These are phyloP conservation scores for Drosophila azteca DNA, from an alignment of 1,140 invertebrate genomes.

Conservation along the genomic window DNA sequence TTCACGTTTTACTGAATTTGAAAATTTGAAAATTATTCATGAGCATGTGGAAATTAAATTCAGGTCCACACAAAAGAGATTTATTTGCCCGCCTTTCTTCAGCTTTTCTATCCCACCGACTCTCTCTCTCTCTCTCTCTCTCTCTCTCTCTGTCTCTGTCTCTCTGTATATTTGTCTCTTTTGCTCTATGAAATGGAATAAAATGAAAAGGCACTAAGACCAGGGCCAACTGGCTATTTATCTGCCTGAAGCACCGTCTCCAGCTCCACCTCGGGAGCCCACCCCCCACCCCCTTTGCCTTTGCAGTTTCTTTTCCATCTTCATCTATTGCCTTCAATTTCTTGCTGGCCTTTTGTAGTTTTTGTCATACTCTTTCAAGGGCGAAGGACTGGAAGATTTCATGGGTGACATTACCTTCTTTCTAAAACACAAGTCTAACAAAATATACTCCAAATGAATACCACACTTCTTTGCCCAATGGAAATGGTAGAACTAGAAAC, in stretches of 20 bases:
- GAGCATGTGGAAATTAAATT: conserved; percentile 83
- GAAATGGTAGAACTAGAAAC: no score
- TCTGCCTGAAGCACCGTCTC: conserved; percentile 65
- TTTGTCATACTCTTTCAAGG: conserved; percentile 15
- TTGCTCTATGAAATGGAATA: conserved; percentile 56
- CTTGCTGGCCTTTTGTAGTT: conserved; percentile 29
- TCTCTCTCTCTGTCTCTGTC: background rate
- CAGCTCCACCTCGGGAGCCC: conserved; percentile 43
- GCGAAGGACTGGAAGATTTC: no score
- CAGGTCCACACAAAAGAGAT: conserved; percentile 81
- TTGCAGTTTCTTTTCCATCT: conserved; percentile 17
- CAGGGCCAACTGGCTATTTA: conserved; percentile 70
- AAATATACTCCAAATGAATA: no score
- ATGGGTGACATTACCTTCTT: no score
- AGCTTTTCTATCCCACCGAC: background rate
- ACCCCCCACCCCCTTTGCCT: no score
- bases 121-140: background rate
- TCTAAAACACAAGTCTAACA: no score
- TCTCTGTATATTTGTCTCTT: conserved; percentile 21
- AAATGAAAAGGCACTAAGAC: conserved; percentile 63
- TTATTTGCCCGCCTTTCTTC: conserved; percentile 63
- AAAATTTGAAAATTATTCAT: conserved; percentile 83
- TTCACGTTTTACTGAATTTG: conserved; percentile 80
- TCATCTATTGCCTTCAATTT: conserved; percentile 31
- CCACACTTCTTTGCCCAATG: no score